Evolutionary conservation across 2,888 invertebrate genomes (phyloP).

Genomic region (Lithophane semibrunnea): DNA sequence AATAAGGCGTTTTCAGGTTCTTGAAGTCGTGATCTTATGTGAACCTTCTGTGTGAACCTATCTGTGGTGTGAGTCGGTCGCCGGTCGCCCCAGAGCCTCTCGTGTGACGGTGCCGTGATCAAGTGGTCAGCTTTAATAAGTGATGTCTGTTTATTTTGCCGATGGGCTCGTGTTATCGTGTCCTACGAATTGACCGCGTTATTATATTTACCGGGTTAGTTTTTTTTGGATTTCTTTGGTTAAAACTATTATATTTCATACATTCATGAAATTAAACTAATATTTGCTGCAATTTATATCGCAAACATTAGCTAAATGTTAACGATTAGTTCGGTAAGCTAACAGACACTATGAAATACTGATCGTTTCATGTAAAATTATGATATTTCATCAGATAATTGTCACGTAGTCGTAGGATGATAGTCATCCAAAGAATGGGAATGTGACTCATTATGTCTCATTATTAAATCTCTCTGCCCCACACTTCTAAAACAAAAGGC

Average conservation of each 20-base stretch:
- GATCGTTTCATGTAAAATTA: not conserved
- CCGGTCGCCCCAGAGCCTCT: not conserved
- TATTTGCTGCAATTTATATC: constrained; percentile 1
- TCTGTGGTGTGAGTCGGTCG: not conserved
- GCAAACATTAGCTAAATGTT: not conserved
- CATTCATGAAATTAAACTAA: not conserved
- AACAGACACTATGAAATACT: not conserved
- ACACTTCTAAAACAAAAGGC: not conserved
- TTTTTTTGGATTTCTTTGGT: not conserved
- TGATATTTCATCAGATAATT: not conserved
- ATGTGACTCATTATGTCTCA: not conserved
- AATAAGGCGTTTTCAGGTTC: not conserved
- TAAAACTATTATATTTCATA: not conserved
- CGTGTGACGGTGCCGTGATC: constrained; percentile 41
- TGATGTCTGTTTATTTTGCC: constrained; percentile 37
- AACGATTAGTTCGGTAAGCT: too few species aligned
- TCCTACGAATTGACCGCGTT: constrained; percentile 10
- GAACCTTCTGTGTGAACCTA: constrained; percentile 7
- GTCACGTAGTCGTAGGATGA: not conserved
- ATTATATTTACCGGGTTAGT: constrained; percentile 4
- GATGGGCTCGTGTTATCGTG: constrained; percentile 19
- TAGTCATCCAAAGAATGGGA: not conserved
- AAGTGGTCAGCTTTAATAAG: constrained; percentile 55
- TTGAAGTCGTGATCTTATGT: not conserved
- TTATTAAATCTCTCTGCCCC: not conserved